These are phyloP conservation scores for Catocala sponsa DNA, from an alignment of 2,888 invertebrate genomes.

Conservation along the genomic window DNA sequence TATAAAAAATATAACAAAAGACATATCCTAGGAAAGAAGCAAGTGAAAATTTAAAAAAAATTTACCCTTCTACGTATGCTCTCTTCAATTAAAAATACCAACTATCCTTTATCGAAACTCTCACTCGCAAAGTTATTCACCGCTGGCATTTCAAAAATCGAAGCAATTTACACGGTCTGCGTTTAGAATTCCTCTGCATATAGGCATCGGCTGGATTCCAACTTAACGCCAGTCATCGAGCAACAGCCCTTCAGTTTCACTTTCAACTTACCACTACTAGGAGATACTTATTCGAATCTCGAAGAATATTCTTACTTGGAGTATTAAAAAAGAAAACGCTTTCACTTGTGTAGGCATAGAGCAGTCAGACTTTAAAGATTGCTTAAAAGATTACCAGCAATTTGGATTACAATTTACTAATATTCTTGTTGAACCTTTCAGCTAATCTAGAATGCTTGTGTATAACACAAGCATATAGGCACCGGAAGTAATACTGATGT, in stretches of 20 bases:
- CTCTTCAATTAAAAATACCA: slow-evolving; percentile 6
- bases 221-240: slow-evolving; percentile 59
- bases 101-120: slow-evolving; percentile 1
- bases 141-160: slow-evolving; percentile 37
- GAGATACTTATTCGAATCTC: slow-evolving; percentile 10
- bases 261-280: slow-evolving; percentile 49
- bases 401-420: too few relatives aligned
- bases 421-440: too few relatives aligned
- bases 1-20: too few relatives aligned
- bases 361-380: not conserved
- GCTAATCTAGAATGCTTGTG: too few relatives aligned
- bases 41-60: too few relatives aligned
- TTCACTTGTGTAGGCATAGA: not conserved
- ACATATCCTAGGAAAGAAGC: too few relatives aligned
- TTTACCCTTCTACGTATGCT: too few relatives aligned
- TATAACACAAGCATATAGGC: too few relatives aligned
- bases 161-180: slow-evolving; percentile 22
- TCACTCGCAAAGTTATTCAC: not conserved
- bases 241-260: slow-evolving; percentile 58
- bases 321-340: too few relatives aligned
- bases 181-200: slow-evolving; percentile 29
- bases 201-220: slow-evolving; percentile 41
- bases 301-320: too few relatives aligned
- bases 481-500: too few relatives aligned
- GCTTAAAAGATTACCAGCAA: too few relatives aligned